Percentiles rank a stretch among this genome's conserved stretches.
Conservation (phyloP, 2,113 vertebrate species). For the Sprattus sprattus region DNA sequence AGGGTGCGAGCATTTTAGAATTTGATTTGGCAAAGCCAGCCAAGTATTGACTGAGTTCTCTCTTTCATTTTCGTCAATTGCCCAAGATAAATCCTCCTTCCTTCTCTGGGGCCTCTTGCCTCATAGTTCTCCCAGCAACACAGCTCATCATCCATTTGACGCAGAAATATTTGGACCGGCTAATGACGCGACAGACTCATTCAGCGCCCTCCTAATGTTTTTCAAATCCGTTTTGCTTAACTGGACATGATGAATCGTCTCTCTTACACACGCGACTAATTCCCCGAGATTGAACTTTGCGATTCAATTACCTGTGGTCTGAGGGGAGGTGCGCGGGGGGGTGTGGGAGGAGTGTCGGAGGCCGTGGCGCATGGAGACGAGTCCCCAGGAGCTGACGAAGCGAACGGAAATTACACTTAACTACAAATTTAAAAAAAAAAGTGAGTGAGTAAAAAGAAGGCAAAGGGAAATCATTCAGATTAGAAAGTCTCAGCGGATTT, state of each 20-base stretch:
- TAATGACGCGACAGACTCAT: slow-evolving; percentile 64
- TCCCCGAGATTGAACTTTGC: slow-evolving; percentile 60
- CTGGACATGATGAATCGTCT: slow-evolving; percentile 70
- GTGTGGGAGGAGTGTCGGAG: slow-evolving; percentile 16
- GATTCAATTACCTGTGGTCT: slow-evolving; percentile 59
- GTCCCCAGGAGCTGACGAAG: slow-evolving; percentile 46
- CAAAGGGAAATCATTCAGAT: slow-evolving; percentile 34
- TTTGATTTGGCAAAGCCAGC: background rate
- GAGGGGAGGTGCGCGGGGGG: slow-evolving; percentile 53
- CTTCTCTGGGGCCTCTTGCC: background rate
- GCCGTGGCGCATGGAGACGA: slow-evolving; percentile 36
- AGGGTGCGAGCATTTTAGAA: background rate
- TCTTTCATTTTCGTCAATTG: background rate
- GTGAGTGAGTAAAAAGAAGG: background rate
- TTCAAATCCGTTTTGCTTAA: slow-evolving; percentile 71
- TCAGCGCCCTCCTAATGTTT: slow-evolving; percentile 60
- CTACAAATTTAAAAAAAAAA: slow-evolving; percentile 3
- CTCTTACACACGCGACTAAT: slow-evolving; percentile 65
- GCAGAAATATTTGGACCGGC: slow-evolving; percentile 48
- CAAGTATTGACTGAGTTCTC: background rate
- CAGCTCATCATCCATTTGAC: slow-evolving; percentile 35
- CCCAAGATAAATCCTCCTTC: background rate
- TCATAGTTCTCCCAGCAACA: background rate
- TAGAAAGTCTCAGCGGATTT: background rate
- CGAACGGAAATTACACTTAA: slow-evolving; percentile 60